Base-by-base conservation (phyloP, 1,140 invertebrate species). In the Drosophila parabipectinata region DNA sequence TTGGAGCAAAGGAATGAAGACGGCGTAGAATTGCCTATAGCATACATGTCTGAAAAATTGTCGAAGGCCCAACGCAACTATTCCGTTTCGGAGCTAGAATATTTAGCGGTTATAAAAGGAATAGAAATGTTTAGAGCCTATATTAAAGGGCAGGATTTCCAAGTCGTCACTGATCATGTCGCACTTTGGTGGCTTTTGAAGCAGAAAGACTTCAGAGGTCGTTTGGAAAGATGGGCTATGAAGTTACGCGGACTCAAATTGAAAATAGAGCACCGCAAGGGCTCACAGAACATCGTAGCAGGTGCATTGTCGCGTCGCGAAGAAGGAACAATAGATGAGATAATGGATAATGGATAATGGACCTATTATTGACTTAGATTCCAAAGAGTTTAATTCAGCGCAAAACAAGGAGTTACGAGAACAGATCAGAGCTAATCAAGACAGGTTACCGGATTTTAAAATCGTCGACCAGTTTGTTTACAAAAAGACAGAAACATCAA, bases 71-170 rank as follows among this genome's bases (percentile, higher is more conserved):
- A 79, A 71, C 57, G 59, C 14, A 73, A 77, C 32, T 79, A 76
- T 52, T 60, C 67, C 0, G 73, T 79, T 4, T 73, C 68, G 2
- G 68, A 79, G 15, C 56, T 69, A 41, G 75, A 77, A 58, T 63
- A 61, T 15, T 52, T 72, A 24, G 77, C 58, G 1, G 68, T 58
- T 1, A 51, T 73, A 2, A 64, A 57, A 15, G 62, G 61, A 1
- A 47, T 68, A 0, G 15, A 58, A 24, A 69, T 67, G 44, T 72
- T 72, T 41, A 18, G 66, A 21, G 28, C 64, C 0, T 73, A 66
- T n/a, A 47, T 77, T n/a, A 61, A 66, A 21, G 58, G 75, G 10
- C 26, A 26, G 6, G 26, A 26, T 56, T 68, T 72, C 34, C 32
- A 4, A 3, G 63, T 69, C 2, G 47, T 68, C 0, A 77, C 59